These are phyloP conservation scores for roundworm (Caenorhabditis elegans) DNA, from an alignment of 1,140 invertebrate species.

Conservation along the genomic window DNA sequence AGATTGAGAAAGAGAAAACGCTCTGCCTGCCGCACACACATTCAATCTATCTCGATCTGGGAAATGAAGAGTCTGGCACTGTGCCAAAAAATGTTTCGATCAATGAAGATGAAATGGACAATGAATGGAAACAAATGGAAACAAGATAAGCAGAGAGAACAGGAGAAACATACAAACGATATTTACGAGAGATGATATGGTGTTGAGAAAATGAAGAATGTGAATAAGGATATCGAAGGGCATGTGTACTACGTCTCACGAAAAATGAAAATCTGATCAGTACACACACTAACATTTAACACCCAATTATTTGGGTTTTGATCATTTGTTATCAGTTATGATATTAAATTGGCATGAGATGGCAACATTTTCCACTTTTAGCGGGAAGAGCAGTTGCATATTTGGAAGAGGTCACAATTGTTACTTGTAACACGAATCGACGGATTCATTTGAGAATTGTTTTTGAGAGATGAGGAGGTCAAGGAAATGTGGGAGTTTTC, in stretches of 20 bases:
- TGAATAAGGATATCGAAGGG: background rate
- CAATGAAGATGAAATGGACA: background rate
- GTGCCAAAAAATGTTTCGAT: background rate
- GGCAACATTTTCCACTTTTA: conserved; percentile 28
- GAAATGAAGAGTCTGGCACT: conserved; percentile 9
- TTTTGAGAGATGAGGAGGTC: too few relatives aligned
- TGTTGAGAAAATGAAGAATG: background rate
- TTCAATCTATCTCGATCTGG: background rate
- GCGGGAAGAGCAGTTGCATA: too few relatives aligned
- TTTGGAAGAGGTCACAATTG: too few relatives aligned
- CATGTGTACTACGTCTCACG: background rate
- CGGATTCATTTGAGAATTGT: too few relatives aligned
- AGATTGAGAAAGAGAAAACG: background rate
- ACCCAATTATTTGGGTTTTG: conserved; percentile 15
- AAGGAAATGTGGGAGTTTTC: too few relatives aligned
- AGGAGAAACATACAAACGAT: background rate
- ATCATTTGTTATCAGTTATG: conserved; percentile 1
- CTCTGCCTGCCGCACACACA: background rate
- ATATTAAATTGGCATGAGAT: background rate
- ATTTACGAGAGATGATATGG: background rate
- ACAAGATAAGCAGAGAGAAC: background rate
- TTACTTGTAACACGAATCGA: too few relatives aligned
- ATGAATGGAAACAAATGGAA: background rate
- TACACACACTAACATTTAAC: background rate
- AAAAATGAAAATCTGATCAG: background rate